A percentile compares a stretch with the other conserved stretches of the same genome.
Conservation (phyloP, 2,888 invertebrate species). For the Geophilus truncorum region DNA sequence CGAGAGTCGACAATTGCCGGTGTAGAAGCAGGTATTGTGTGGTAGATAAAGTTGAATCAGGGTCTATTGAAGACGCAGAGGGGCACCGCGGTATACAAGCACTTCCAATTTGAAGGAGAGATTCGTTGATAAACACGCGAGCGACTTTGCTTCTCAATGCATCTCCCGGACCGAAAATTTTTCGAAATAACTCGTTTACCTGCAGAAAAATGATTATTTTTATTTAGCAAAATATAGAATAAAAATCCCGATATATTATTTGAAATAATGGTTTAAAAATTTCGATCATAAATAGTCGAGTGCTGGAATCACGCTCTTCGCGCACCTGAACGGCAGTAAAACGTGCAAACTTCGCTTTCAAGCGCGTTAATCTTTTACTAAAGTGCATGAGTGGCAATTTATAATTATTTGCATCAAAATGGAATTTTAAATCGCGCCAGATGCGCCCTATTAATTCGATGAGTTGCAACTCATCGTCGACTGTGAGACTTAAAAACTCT, state of each 20-base stretch:
- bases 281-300: too few relatives aligned
- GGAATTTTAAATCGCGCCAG: too few relatives aligned
- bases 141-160: slow-evolving; percentile 42
- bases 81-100: slow-evolving; percentile 42
- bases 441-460: neutral
- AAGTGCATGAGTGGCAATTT: too few relatives aligned
- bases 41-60: neutral
- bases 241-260: neutral
- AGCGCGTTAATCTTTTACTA: too few relatives aligned
- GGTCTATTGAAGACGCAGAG: neutral
- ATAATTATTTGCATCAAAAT: too few relatives aligned
- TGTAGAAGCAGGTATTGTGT: slow-evolving; percentile 44
- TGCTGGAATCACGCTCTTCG: too few relatives aligned
- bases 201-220: slow-evolving; percentile 36
- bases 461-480: slow-evolving; percentile 54
- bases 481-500: neutral
- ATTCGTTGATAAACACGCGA: slow-evolving; percentile 40
- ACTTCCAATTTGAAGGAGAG: slow-evolving; percentile 46
- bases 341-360: too few relatives aligned
- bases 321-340: too few relatives aligned
- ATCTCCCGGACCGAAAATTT: slow-evolving; percentile 52
- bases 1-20: slow-evolving; percentile 56
- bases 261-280: neutral
- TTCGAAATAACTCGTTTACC: slow-evolving; percentile 44
- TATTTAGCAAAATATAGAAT: neutral